phyloP scores from a whole-genome alignment of 2,888 invertebrate species.

The Lordiphosa fenestrarum region DNA sequence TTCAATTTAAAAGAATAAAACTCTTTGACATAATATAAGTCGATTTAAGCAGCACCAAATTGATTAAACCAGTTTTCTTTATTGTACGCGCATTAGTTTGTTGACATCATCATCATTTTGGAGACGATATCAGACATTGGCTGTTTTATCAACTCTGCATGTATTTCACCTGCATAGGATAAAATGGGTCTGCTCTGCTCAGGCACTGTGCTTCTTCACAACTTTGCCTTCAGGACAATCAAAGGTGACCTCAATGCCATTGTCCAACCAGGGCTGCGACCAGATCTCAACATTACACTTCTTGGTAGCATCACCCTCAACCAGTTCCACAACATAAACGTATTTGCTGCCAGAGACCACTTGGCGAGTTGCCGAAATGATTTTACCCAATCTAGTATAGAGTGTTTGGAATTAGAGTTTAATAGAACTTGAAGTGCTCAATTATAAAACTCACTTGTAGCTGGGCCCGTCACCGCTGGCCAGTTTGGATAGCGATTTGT shows the following conservation, averaged over 20 bases:
- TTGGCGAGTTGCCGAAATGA: constrained; percentile 49
- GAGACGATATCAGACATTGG: not conserved
- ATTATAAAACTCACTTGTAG: constrained; percentile 32
- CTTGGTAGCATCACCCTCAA: constrained; percentile 34
- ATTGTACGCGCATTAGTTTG: not conserved
- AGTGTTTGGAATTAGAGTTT: no score
- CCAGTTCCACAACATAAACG: constrained; percentile 44
- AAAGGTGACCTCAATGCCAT: constrained; percentile 52
- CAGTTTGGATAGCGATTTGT: constrained; percentile 25
- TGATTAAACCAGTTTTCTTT: constrained; percentile 4
- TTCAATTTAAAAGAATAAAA: no score
- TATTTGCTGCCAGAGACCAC: constrained; percentile 45
- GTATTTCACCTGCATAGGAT: not conserved
- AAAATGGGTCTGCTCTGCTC: not conserved
- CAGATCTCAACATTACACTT: constrained; percentile 54
- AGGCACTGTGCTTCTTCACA: constrained; percentile 34
- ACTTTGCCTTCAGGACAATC: constrained; percentile 43
- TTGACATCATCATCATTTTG: constrained; percentile 2
- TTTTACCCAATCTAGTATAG: constrained; percentile 48
- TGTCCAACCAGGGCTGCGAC: constrained; percentile 53
- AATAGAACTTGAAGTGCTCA: not conserved
- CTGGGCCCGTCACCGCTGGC: constrained; percentile 45
- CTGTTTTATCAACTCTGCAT: no score
- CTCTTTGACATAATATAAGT: no score
- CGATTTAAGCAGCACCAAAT: no score